Evolutionary conservation across 2,888 invertebrate genomes (phyloP).

Genomic region (Bombyx huttoni): DNA sequence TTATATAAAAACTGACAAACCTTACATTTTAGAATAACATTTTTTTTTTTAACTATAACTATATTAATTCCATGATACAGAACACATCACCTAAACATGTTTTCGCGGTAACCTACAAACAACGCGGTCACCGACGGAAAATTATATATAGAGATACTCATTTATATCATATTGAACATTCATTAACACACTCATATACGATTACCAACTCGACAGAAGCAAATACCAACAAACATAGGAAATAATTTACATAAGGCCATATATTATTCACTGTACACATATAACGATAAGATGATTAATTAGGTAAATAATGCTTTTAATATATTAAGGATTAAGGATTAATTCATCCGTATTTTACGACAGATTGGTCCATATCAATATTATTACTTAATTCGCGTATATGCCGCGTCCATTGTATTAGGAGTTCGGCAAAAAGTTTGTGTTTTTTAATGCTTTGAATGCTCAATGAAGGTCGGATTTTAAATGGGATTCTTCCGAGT

Average conservation of each 20-base stretch:
- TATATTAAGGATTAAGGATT: constrained; percentile 64
- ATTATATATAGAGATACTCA: constrained; percentile 15
- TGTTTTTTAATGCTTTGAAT: background rate
- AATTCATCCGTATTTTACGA: constrained; percentile 65
- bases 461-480: constrained; percentile 4
- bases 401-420: constrained; percentile 39
- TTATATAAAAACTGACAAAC: constrained; percentile 43
- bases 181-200: constrained; percentile 33
- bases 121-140: constrained; percentile 38
- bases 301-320: constrained; percentile 64
- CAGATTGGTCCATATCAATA: constrained; percentile 72
- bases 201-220: constrained; percentile 50
- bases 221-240: constrained; percentile 49
- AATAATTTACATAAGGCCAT: constrained; percentile 72
- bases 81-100: constrained; percentile 56
- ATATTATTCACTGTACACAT: constrained; percentile 67
- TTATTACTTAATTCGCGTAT: constrained; percentile 59
- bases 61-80: constrained; percentile 42
- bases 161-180: constrained; percentile 27
- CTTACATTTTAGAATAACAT: constrained; percentile 30
- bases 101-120: constrained; percentile 42
- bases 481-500: background rate
- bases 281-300: constrained; percentile 67
- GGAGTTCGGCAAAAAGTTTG: constrained; percentile 33
- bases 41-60: constrained; percentile 34